These are phyloP conservation scores for Leucophora obtusa DNA, from an alignment of 2,888 invertebrate genomes.

Conservation along the genomic window DNA sequence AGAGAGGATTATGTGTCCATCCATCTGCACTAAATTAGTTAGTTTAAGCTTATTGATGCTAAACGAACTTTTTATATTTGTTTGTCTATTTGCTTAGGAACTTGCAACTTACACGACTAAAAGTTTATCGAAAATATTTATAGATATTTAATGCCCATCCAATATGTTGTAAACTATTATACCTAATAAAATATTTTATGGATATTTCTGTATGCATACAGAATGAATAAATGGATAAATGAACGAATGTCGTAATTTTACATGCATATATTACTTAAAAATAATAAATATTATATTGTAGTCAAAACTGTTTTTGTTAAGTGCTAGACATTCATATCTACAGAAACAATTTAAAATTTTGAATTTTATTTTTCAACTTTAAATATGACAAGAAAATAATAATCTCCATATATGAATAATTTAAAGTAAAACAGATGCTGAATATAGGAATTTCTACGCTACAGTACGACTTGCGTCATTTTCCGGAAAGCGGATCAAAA, in stretches of 20 bases:
- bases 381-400: too few relatives aligned
- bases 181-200: background rate
- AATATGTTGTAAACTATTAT: conserved; percentile 20
- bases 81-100: conserved; percentile 18
- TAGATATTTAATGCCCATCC: conserved; percentile 1
- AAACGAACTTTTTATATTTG: conserved; percentile 22
- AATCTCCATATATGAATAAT: too few relatives aligned
- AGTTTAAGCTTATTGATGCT: conserved; percentile 42
- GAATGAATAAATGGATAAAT: background rate
- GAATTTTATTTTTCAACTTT: too few relatives aligned
- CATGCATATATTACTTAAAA: too few relatives aligned
- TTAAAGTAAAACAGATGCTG: too few relatives aligned
- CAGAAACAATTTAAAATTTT: too few relatives aligned
- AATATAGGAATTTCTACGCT: too few relatives aligned
- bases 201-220: background rate
- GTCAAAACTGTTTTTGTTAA: too few relatives aligned
- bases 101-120: conserved; percentile 6
- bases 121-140: conserved; percentile 13
- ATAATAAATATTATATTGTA: too few relatives aligned
- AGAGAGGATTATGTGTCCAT: conserved; percentile 20
- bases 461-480: too few relatives aligned
- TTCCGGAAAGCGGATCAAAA: too few relatives aligned
- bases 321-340: too few relatives aligned
- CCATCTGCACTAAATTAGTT: conserved; percentile 44
- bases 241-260: background rate